Evolutionary conservation across 2,888 invertebrate species (phyloP).

Genomic region (Drosophila cognata): DNA sequence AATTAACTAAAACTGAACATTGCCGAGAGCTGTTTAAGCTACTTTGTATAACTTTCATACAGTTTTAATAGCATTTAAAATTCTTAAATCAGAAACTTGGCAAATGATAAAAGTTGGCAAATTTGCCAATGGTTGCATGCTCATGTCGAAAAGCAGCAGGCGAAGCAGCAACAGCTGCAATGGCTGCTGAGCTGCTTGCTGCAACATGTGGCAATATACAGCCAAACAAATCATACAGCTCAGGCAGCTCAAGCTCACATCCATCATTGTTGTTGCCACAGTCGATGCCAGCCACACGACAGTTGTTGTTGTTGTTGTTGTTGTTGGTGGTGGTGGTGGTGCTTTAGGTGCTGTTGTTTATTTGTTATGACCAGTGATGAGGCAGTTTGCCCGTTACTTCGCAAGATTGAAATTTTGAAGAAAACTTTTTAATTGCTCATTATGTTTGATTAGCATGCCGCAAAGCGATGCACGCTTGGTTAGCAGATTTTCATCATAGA

Average conservation of each 20-base stretch:
- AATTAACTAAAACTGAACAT: background rate
- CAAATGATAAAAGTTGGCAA: background rate
- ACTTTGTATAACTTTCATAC: background rate
- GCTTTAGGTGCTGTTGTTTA: background rate
- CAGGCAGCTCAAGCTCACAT: slow-evolving; percentile 31
- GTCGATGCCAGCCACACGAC: slow-evolving; percentile 27
- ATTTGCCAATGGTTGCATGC: slow-evolving; percentile 10
- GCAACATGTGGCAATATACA: slow-evolving; percentile 51
- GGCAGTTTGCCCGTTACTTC: slow-evolving; percentile 16
- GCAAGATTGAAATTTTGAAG: slow-evolving; percentile 43
- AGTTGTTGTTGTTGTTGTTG: slow-evolving; percentile 22
- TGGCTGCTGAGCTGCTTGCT: slow-evolving; percentile 20
- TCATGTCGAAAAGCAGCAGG: slow-evolving; percentile 7
- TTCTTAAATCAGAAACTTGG: background rate
- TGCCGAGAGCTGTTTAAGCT: too few relatives aligned
- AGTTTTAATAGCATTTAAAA: background rate
- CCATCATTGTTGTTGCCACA: slow-evolving; percentile 41
- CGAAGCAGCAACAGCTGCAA: background rate
- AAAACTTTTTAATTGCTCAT: slow-evolving; percentile 73
- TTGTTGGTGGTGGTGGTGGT: too few relatives aligned
- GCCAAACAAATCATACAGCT: slow-evolving; percentile 14
- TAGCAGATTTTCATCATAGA: slow-evolving; percentile 65
- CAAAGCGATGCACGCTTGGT: slow-evolving; percentile 62
- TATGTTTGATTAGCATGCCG: slow-evolving; percentile 67
- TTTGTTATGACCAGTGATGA: slow-evolving; percentile 13